Evolutionary conservation across 2,113 vertebrate genomes (phyloP).

Genomic region (Semnopithecus entellus): DNA sequence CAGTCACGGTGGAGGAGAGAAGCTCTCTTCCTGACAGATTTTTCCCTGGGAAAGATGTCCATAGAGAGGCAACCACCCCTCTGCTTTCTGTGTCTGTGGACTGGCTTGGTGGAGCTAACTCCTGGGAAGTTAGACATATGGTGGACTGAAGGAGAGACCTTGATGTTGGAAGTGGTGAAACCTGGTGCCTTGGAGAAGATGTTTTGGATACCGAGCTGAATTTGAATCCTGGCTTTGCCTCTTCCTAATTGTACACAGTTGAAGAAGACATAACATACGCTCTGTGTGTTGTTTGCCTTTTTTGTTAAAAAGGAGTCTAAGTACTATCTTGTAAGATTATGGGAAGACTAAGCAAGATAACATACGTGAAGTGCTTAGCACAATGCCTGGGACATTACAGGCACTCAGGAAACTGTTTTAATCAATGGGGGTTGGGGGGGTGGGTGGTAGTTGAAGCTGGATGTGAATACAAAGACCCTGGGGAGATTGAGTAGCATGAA

Average conservation of each 20-base stretch:
- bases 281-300: not conserved
- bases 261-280: not conserved
- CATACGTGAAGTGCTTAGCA: not conserved
- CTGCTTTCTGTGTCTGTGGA: not conserved
- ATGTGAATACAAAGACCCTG: not conserved
- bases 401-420: not conserved
- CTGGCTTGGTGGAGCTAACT: not conserved
- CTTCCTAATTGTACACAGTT: not conserved
- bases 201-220: not conserved
- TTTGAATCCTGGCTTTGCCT: not conserved
- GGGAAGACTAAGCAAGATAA: not conserved
- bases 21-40: not conserved
- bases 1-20: not conserved
- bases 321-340: not conserved
- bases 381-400: accelerated
- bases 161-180: not conserved
- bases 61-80: not conserved
- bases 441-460: not conserved
- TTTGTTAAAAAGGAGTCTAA: not conserved
- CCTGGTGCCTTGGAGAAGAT: not conserved
- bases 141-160: not conserved
- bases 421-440: not conserved
- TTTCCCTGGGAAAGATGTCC: not conserved
- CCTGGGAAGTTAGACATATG: not conserved
- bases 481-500: not conserved